Evolutionary conservation across 2,888 invertebrate genomes (phyloP), one percentile per base, ranked within the genome.

Genomic region (Lymantria monacha): DNA sequence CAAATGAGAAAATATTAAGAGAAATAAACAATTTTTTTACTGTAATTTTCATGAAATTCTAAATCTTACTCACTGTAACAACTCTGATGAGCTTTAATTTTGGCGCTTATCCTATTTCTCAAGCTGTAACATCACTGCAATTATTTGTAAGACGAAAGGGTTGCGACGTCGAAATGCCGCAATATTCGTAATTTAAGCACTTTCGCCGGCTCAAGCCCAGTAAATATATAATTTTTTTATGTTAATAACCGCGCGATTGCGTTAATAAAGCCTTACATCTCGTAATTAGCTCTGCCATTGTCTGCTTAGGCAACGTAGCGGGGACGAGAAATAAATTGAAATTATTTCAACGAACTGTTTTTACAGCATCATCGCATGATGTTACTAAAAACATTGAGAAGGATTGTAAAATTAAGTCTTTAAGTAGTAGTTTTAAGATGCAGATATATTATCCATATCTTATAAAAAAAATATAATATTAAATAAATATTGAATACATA

Each of bases 141-240:
- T 89, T 83, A 90, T 89, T 90, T 85, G 86, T 85, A 81, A 85
- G 83, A 74, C 66, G 79, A 72, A 88, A 87, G 90, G 89, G 88
- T 89, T 86, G 83, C 70, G 76, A 70, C 63, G 74, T 73, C 72
- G 76, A 88, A 88, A 90, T 86, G 82, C 85, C 77, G 83, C 84
- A 87, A 85, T 89, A 87, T 90, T 88, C 87, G 79, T 88, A 84
- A 90, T 89, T 90, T 88, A 89, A 87, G 87, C 82, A 81, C 83
- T 75, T 79, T 74, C 71, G 61, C 72, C 75, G 70, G 74, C 78
- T 74, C 59, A 79, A 75, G 80, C 73, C 76, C 78, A 73, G 88
- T 88, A 89, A 89, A 90, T 89, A n/a, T n/a, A 91, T 89, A 89
- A 89, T 90, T 91, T 91, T 91, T 91, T 91, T 90, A 90, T 91